Conservation (phyloP, 2,797 vertebrate species). For the Bradypus variegatus region DNA sequence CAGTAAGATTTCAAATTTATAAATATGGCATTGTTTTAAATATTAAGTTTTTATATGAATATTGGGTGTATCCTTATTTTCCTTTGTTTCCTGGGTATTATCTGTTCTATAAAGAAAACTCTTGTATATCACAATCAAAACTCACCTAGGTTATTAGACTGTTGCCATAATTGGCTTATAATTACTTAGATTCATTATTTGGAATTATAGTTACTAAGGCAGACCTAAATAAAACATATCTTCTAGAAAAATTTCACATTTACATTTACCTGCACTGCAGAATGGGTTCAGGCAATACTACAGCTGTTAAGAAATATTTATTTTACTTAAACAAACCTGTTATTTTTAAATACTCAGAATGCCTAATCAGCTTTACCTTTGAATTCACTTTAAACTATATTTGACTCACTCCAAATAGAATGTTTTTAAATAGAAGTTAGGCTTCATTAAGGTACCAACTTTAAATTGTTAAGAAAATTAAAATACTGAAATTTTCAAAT, state of each 20-base stretch:
- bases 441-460: conserved; percentile 53
- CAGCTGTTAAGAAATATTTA: conserved; percentile 66
- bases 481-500: conserved; percentile 56
- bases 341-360: conserved; percentile 64
- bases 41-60: conserved; percentile 74
- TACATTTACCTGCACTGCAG: conserved; percentile 64
- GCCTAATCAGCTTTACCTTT: conserved; percentile 40
- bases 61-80: conserved; percentile 63
- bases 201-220: conserved; percentile 70
- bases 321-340: conserved; percentile 63
- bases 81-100: conserved; percentile 69
- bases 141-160: conserved; percentile 62
- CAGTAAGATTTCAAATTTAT: conserved; percentile 75
- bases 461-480: conserved; percentile 56
- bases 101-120: conserved; percentile 68
- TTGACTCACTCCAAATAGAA: conserved; percentile 62
- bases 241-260: conserved; percentile 65
- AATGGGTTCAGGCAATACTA: conserved; percentile 64
- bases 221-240: conserved; percentile 71
- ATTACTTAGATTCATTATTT: conserved; percentile 74
- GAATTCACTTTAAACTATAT: conserved; percentile 57
- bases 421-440: conserved; percentile 66
- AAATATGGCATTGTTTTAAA: conserved; percentile 75
- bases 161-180: conserved; percentile 56
- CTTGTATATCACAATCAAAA: conserved; percentile 72